These are phyloP conservation scores for Tribolium castaneum DNA, from an alignment of 1,140 invertebrate genomes.

Conservation along the genomic window DNA sequence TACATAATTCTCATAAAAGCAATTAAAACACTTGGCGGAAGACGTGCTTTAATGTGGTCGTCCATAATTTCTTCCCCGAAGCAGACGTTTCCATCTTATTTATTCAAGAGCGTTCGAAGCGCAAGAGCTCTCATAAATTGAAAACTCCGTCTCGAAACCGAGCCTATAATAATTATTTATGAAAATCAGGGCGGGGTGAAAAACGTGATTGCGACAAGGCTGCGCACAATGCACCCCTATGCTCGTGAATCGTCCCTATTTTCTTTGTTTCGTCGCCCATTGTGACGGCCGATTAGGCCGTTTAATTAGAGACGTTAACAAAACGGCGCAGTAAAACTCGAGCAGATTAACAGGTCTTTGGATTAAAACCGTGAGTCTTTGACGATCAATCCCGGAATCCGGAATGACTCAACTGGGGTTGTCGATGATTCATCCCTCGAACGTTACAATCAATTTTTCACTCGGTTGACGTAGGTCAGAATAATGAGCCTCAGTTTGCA, in stretches of 20 bases:
- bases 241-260: not conserved
- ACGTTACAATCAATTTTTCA: constrained; percentile 6
- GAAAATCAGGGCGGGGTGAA: not conserved
- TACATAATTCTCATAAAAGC: constrained; percentile 2
- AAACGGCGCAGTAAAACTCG: constrained; percentile 14
- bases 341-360: constrained; percentile 15
- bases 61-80: constrained; percentile 19
- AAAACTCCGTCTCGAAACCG: not conserved
- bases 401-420: constrained; percentile 2
- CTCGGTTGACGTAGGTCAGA: constrained; percentile 2
- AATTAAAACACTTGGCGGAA: constrained; percentile 6
- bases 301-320: constrained; percentile 22
- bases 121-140: constrained; percentile 1
- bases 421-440: constrained; percentile 4
- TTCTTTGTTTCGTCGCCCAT: not conserved
- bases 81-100: constrained; percentile 29
- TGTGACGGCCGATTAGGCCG: constrained; percentile 7
- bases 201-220: not conserved
- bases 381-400: constrained; percentile 20
- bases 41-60: constrained; percentile 21
- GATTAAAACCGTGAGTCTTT: not conserved
- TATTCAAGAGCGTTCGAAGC: constrained; percentile 20
- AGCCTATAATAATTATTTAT: constrained; percentile 30
- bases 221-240: constrained; percentile 13
- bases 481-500: not conserved